A percentile compares a stretch with the other conserved stretches of the same genome.
Evolutionary conservation across 2,113 vertebrate genomes (phyloP).

Genomic region (Hydrolagus affinis): DNA sequence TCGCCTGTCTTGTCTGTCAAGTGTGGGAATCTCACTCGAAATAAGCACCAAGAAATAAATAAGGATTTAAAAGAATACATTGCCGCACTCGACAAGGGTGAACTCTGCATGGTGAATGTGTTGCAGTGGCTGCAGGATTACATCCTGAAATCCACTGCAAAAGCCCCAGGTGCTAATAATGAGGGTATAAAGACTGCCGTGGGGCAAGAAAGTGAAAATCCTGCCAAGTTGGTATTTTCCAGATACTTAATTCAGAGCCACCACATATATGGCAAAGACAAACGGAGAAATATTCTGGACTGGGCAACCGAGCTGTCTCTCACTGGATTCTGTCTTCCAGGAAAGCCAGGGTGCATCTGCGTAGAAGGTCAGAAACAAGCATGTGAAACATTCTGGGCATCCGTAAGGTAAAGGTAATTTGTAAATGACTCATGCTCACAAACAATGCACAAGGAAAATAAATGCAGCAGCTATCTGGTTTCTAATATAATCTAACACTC

Average conservation of each 20-base stretch:
- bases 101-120: constrained; percentile 14
- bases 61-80: neutral
- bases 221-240: constrained; percentile 37
- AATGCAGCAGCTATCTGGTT: neutral
- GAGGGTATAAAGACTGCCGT: constrained; percentile 36
- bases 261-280: constrained; percentile 28
- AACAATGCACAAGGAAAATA: neutral
- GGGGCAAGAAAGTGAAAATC: constrained; percentile 35
- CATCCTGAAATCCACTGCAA: constrained; percentile 27
- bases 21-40: neutral
- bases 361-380: neutral
- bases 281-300: constrained; percentile 31
- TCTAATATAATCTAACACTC: neutral
- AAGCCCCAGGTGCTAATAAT: constrained; percentile 36
- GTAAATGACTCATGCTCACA: neutral
- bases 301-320: constrained; percentile 9
- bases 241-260: constrained; percentile 35
- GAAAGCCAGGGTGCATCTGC: neutral
- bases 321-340: constrained; percentile 25
- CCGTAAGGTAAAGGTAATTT: neutral
- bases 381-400: neutral
- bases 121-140: constrained; percentile 23
- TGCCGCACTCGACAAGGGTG: neutral
- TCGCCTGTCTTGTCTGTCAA: constrained; percentile 33
- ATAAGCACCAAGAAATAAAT: neutral